A percentile compares a stretch with the other conserved stretches of the same genome.
Evolutionary conservation across 2,888 invertebrate genomes (phyloP).

Genomic region (Ecdyonurus torrentis): DNA sequence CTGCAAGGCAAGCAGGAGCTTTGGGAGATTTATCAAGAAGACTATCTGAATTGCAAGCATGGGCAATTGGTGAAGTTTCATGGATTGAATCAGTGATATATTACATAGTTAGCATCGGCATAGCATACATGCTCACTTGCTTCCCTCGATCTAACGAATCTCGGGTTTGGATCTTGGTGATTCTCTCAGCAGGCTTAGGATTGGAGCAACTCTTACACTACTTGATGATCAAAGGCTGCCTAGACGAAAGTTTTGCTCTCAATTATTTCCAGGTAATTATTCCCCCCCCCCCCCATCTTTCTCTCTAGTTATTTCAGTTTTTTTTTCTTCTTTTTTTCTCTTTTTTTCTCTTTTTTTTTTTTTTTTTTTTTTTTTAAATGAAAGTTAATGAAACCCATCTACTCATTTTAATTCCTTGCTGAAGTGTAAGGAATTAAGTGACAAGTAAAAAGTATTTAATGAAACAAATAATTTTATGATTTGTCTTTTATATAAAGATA

Average conservation of each 20-base stretch:
- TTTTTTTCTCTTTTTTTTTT: too few relatives aligned
- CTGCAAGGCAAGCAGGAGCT: slow-evolving; percentile 35
- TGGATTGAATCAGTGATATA: slow-evolving; percentile 44
- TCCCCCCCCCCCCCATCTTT: too few relatives aligned
- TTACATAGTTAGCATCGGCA: slow-evolving; percentile 32
- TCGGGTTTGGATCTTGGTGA: slow-evolving; percentile 34
- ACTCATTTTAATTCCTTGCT: too few relatives aligned
- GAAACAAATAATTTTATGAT: too few relatives aligned
- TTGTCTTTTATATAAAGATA: too few relatives aligned
- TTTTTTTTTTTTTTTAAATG: too few relatives aligned
- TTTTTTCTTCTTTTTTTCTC: too few relatives aligned
- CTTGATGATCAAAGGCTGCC: not conserved
- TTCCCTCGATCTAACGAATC: slow-evolving; percentile 34
- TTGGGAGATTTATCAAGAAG: slow-evolving; percentile 37
- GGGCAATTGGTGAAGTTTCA: slow-evolving; percentile 44
- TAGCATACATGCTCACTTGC: slow-evolving; percentile 38
- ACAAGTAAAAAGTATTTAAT: too few relatives aligned
- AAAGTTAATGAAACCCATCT: too few relatives aligned
- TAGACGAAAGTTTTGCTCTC: not conserved
- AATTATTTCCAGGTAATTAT: not conserved
- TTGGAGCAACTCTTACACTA: slow-evolving; percentile 22
- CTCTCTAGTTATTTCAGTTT: too few relatives aligned
- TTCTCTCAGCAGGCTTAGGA: slow-evolving; percentile 32
- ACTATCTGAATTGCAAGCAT: slow-evolving; percentile 35
- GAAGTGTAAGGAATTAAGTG: too few relatives aligned